Percentiles rank a stretch among this genome's conserved stretches.
These are phyloP conservation scores for Quadriops clusia DNA, from an alignment of 2,888 invertebrate genomes.

Conservation along the genomic window DNA sequence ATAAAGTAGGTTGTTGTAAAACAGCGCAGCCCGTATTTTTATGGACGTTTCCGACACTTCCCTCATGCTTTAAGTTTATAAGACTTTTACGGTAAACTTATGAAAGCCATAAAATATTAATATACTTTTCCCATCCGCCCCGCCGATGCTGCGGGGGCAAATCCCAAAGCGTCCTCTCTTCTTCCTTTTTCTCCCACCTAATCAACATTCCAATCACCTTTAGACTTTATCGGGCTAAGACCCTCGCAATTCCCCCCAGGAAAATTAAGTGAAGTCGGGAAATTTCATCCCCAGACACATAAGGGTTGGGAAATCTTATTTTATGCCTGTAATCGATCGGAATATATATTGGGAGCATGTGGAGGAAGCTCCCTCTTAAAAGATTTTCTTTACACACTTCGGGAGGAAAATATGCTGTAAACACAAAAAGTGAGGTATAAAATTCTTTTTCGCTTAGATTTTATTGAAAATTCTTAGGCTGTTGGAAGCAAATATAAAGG, in stretches of 20 bases:
- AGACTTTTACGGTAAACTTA: slow-evolving; percentile 20
- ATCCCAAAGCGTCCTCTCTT: no score
- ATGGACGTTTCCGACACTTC: slow-evolving; percentile 10
- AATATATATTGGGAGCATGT: slow-evolving; percentile 22
- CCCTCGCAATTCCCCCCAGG: slow-evolving; percentile 31
- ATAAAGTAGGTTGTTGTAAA: slow-evolving; percentile 10
- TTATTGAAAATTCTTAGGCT: no score
- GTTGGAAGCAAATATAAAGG: no score
- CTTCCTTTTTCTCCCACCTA: no score
- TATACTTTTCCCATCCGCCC: slow-evolving; percentile 16
- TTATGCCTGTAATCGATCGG: slow-evolving; percentile 29
- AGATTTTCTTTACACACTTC: no score
- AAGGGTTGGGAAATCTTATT: slow-evolving; percentile 30
- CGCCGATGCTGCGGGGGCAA: slow-evolving; percentile 2
- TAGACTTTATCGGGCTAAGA: slow-evolving; percentile 33
- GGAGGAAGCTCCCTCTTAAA: slow-evolving; percentile 17
- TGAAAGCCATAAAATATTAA: slow-evolving; percentile 22
- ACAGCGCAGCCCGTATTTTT: slow-evolving; percentile 11
- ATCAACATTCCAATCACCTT: slow-evolving; percentile 38
- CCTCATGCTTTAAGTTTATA: slow-evolving; percentile 15
- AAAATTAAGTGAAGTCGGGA: slow-evolving; percentile 34
- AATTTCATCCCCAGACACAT: slow-evolving; percentile 28
- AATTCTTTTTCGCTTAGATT: no score
- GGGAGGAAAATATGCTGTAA: no score
- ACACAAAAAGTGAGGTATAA: no score